Conservation (phyloP, 92 coral and sea anemone genomes). For the Isaurus tuberculatus region DNA sequence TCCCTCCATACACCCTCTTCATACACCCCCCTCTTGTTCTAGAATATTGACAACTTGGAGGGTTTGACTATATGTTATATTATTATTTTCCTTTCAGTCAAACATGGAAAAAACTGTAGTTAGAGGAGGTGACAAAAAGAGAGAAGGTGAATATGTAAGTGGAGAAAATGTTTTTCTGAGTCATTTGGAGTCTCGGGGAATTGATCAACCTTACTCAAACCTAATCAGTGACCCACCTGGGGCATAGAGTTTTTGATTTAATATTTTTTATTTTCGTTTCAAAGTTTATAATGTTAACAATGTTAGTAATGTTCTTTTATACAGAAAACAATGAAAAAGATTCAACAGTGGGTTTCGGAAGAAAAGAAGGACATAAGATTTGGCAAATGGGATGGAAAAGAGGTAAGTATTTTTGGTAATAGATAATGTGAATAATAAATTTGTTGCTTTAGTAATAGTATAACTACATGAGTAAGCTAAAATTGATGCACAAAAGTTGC, state of each 20-base stretch:
- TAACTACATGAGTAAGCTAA: neutral
- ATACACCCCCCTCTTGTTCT: too few species aligned
- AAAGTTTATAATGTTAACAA: neutral
- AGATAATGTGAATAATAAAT: too few species aligned
- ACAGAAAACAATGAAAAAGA: conserved; percentile 79
- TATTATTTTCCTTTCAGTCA: conserved; percentile 45
- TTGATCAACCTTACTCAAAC: neutral
- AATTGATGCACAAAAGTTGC: neutral
- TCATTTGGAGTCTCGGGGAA: neutral
- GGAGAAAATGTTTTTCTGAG: neutral
- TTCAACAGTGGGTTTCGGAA: conserved; percentile 81
- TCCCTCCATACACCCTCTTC: too few species aligned
- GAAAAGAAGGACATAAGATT: conserved; percentile 92
- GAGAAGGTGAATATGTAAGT: conserved; percentile 82
- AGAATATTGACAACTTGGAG: too few species aligned
- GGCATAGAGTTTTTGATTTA: too few species aligned
- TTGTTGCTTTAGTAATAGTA: too few species aligned
- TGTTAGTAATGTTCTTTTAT: conserved; percentile 6
- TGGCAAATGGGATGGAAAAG: conserved; percentile 88
- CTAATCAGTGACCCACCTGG: neutral
- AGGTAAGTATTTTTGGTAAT: conserved; percentile 60
- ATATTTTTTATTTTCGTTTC: too few species aligned
- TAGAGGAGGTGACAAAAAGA: conserved; percentile 90
- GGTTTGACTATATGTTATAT: neutral
- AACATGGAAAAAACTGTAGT: conserved; percentile 81